Conservation (phyloP, 2,888 invertebrate species). For the Fabriciana adippe region DNA sequence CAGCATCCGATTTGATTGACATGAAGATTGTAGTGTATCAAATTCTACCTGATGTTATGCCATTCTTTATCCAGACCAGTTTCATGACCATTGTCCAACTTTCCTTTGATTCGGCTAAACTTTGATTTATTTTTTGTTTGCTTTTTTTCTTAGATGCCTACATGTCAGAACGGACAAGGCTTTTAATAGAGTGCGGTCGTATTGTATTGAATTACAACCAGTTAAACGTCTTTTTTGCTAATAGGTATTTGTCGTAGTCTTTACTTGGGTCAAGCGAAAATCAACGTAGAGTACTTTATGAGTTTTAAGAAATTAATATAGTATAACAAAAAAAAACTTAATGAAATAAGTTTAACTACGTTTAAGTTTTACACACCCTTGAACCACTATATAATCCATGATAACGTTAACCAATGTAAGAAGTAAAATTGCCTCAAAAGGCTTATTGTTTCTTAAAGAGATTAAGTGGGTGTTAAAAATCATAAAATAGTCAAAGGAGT, state of each 20-base stretch:
- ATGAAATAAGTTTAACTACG: no score
- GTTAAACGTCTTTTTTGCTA: constrained; percentile 55
- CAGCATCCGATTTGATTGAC: constrained; percentile 52
- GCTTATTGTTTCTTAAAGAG: constrained; percentile 67
- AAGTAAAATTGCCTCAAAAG: constrained; percentile 55
- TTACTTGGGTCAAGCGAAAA: constrained; percentile 28
- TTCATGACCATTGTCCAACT: constrained; percentile 80
- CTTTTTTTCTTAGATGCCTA: constrained; percentile 47
- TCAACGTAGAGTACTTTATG: neutral
- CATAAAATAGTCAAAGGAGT: constrained; percentile 71
- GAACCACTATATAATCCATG: neutral
- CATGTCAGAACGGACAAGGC: constrained; percentile 61
- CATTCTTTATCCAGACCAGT: constrained; percentile 59
- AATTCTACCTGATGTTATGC: constrained; percentile 73
- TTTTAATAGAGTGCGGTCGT: constrained; percentile 57
- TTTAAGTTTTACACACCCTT: no score
- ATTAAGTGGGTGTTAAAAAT: constrained; percentile 81
- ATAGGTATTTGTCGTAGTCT: constrained; percentile 41
- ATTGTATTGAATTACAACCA: constrained; percentile 59
- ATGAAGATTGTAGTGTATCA: constrained; percentile 66
- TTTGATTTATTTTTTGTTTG: constrained; percentile 53
- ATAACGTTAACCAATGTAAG: constrained; percentile 1
- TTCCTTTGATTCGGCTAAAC: constrained; percentile 71
- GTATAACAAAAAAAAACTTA: no score
- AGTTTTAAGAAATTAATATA: no score